phyloP scores from a whole-genome alignment of 2,888 invertebrate genomes.

The Drosophila barbarae region DNA sequence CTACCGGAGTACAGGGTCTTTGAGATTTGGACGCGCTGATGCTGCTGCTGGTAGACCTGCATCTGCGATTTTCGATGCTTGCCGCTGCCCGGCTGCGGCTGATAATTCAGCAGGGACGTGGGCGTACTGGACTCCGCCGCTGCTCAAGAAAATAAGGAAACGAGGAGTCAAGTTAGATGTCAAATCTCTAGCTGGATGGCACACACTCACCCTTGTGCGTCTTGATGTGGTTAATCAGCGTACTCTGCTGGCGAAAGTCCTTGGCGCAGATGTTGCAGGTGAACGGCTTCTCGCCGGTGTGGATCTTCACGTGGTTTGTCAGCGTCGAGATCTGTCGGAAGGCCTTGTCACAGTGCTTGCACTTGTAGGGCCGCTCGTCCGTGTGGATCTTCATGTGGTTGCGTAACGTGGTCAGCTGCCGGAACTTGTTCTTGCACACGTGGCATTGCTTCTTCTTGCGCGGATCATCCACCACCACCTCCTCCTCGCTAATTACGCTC shows the following conservation, averaged over 20 bases:
- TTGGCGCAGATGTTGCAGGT: constrained; percentile 77
- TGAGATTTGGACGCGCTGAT: constrained; percentile 75
- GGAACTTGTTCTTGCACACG: constrained; percentile 77
- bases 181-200: background rate
- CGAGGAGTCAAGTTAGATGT: background rate
- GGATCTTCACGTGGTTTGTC: constrained; percentile 77
- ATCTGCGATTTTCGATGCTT: constrained; percentile 67
- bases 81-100: constrained; percentile 61
- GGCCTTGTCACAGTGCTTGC: constrained; percentile 76
- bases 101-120: constrained; percentile 74
- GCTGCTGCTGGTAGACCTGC: constrained; percentile 69
- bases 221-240: constrained; percentile 77
- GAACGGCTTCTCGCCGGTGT: constrained; percentile 76
- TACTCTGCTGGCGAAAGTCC: constrained; percentile 77
- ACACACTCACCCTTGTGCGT: constrained; percentile 76
- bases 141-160: constrained; percentile 21
- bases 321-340: constrained; percentile 77
- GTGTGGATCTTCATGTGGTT: constrained; percentile 78
- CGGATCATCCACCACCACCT: constrained; percentile 74
- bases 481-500: constrained; percentile 72
- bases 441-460: constrained; percentile 78
- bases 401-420: constrained; percentile 76
- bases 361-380: constrained; percentile 77
- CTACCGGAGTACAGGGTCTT: constrained; percentile 77
- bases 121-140: constrained; percentile 75